phyloP scores from a whole-genome alignment of 1,140 invertebrate species.

The Drosophila ambigua region DNA sequence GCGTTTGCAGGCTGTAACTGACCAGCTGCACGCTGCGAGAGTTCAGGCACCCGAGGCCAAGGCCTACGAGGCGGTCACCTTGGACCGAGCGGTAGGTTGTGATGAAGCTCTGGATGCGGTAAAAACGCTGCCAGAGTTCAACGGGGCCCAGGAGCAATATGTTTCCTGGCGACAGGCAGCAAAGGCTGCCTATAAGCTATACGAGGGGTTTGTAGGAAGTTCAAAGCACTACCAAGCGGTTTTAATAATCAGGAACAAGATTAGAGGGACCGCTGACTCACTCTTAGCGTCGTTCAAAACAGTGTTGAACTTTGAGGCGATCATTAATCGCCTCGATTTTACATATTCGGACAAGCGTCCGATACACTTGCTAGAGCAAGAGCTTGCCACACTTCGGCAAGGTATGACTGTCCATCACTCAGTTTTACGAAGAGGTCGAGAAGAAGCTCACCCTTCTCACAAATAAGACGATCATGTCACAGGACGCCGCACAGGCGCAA shows the following conservation, averaged over 20 bases:
- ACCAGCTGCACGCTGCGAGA: no score
- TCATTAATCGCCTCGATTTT: constrained; percentile 34
- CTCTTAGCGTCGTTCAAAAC: constrained; percentile 29
- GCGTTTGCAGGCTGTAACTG: no score
- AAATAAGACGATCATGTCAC: no score
- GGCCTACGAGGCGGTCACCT: no score
- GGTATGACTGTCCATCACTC: no score
- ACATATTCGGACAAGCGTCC: constrained; percentile 36
- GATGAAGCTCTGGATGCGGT: background rate
- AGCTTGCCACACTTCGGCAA: no score
- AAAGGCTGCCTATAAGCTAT: constrained; percentile 12
- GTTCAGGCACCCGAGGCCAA: no score
- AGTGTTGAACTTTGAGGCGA: constrained; percentile 50
- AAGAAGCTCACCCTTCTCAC: no score
- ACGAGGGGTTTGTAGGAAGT: constrained; percentile 22
- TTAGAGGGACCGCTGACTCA: constrained; percentile 13
- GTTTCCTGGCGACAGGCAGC: constrained; percentile 41
- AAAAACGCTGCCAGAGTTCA: constrained; percentile 6
- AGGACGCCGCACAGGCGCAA: no score
- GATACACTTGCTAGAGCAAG: constrained; percentile 14
- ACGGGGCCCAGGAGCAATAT: constrained; percentile 24
- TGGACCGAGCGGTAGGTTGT: no score
- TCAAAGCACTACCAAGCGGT: constrained; percentile 12
- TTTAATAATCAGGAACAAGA: background rate
- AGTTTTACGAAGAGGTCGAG: no score